These are phyloP conservation scores for Protomyctophum bolini DNA, from an alignment of 2,113 vertebrate genomes.

Conservation along the genomic window DNA sequence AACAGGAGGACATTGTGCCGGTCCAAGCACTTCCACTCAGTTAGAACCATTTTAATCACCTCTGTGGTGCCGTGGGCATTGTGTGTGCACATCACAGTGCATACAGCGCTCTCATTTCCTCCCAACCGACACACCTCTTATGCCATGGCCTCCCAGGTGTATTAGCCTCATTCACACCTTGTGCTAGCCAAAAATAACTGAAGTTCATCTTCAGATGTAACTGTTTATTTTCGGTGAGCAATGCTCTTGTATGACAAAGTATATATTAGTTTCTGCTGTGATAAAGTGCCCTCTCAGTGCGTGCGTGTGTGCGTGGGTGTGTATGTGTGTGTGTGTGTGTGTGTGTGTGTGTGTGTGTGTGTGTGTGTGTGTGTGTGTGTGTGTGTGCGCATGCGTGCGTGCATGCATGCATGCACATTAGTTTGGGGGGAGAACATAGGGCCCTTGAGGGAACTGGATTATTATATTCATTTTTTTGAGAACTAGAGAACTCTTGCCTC, in stretches of 20 bases:
- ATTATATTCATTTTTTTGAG: too few relatives aligned
- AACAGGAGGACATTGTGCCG: not conserved
- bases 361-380: constrained; percentile 4
- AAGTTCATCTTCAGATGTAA: too few relatives aligned
- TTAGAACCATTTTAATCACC: constrained; percentile 13
- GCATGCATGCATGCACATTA: not conserved
- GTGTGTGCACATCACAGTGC: constrained; percentile 5
- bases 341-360: constrained; percentile 3
- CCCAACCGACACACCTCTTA: too few relatives aligned
- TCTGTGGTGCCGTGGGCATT: constrained; percentile 17
- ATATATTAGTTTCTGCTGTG: not conserved
- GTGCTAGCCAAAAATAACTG: too few relatives aligned
- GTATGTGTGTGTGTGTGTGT: not conserved
- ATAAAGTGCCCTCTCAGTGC: not conserved
- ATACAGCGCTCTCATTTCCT: not conserved
- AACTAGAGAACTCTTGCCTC: not conserved
- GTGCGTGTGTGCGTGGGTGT: not conserved
- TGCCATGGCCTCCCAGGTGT: too few relatives aligned
- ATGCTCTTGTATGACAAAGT: not conserved
- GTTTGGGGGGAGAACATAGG: not conserved
- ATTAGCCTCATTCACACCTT: too few relatives aligned
- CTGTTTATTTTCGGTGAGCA: too few relatives aligned
- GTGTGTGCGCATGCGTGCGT: constrained; percentile 3
- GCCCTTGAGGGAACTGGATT: too few relatives aligned
- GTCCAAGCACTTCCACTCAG: constrained; percentile 28